phyloP scores from a whole-genome alignment of 2,113 vertebrate species.

The Engystomops pustulosus region DNA sequence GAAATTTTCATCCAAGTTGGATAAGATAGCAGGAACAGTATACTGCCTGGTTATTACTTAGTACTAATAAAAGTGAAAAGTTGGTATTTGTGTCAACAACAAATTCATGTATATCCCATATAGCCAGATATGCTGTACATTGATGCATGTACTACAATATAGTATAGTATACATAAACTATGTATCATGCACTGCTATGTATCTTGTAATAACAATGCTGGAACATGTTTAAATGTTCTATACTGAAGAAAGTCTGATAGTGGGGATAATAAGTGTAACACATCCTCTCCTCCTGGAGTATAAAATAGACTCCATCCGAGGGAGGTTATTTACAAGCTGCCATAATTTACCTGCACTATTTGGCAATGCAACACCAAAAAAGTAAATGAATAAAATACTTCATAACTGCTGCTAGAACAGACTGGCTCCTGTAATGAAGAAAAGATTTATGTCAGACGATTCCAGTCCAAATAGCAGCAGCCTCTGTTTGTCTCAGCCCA shows the following conservation, averaged over 20 bases:
- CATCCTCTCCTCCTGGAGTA: conserved; percentile 16
- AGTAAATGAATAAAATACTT: conserved; percentile 87
- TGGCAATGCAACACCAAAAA: conserved; percentile 81
- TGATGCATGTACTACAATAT: too few species aligned
- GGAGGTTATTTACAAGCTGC: conserved; percentile 79
- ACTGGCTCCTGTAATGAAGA: conserved; percentile 90
- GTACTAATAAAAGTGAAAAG: too few species aligned
- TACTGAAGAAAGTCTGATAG: background rate
- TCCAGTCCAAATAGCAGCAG: conserved; percentile 92
- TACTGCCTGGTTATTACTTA: too few species aligned
- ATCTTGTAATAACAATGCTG: background rate
- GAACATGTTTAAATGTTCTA: background rate
- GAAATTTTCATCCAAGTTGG: too few species aligned
- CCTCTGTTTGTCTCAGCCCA: conserved; percentile 99
- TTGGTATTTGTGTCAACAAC: too few species aligned
- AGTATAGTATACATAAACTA: too few species aligned
- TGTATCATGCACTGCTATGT: too few species aligned
- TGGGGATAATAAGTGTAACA: background rate
- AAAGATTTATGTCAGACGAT: conserved; percentile 98
- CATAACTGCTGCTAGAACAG: conserved; percentile 84
- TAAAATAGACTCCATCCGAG: conserved; percentile 73
- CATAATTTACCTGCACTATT: conserved; percentile 86
- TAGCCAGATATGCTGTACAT: too few species aligned
- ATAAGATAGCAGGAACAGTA: too few species aligned
- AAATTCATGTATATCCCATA: too few species aligned